Evolutionary conservation across 2,888 invertebrate genomes (phyloP).

Genomic region (Pseudococcus viburni): DNA sequence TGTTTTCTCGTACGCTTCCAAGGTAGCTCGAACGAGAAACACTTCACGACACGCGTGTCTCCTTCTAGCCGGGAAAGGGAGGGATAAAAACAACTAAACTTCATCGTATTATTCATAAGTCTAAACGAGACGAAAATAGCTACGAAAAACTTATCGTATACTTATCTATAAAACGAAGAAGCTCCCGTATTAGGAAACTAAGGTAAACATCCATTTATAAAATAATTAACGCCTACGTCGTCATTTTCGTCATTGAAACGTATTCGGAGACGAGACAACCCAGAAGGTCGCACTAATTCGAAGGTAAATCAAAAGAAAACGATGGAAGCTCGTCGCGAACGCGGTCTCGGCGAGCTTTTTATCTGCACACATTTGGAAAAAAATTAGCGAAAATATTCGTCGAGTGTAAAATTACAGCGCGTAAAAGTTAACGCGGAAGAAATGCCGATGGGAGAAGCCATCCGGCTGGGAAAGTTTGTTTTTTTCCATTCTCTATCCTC

Average conservation of each 20-base stretch:
- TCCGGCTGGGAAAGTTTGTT: not conserved
- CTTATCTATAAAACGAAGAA: not conserved
- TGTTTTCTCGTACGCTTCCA: not conserved
- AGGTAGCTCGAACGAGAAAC: not conserved
- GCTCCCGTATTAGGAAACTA: not conserved
- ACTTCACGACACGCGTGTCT: no score
- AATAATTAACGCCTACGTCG: constrained; percentile 14
- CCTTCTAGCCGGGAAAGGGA: no score
- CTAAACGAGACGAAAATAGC: not conserved
- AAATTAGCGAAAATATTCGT: constrained; percentile 4
- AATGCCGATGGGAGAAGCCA: not conserved
- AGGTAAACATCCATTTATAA: constrained; percentile 22
- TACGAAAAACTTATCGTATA: not conserved
- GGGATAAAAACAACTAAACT: not conserved
- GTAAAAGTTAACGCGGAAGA: not conserved
- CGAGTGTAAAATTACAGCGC: not conserved
- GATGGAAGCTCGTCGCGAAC: not conserved
- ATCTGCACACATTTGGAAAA: not conserved
- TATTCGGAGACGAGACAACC: not conserved
- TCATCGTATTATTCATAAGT: constrained; percentile 8
- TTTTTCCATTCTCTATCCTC: not conserved
- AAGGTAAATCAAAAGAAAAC: not conserved
- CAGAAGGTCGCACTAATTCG: not conserved
- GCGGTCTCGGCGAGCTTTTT: not conserved
- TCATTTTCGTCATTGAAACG: not conserved